Percentiles rank a stretch among this genome's conserved stretches.
Evolutionary conservation across 2,888 invertebrate genomes (phyloP).

Genomic region (Smittia aterrima): DNA sequence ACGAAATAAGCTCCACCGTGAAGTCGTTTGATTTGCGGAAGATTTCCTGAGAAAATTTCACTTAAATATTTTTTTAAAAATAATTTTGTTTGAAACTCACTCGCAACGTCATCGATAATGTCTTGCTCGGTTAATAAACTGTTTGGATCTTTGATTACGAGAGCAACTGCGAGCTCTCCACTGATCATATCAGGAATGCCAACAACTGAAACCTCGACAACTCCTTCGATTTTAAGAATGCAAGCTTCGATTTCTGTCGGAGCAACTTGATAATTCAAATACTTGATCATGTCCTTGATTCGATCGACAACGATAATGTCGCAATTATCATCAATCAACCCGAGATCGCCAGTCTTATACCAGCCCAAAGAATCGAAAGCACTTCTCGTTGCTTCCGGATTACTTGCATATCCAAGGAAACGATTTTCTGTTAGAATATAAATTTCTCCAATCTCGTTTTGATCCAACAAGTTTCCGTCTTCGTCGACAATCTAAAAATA

Average conservation of each 20-base stretch:
- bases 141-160: not conserved
- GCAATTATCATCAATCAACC: not conserved
- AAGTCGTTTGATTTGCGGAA: conserved; percentile 37
- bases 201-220: not conserved
- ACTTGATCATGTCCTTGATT: not conserved
- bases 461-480: conserved; percentile 46
- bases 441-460: conserved; percentile 42
- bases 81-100: no score
- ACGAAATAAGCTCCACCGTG: conserved; percentile 40
- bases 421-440: not conserved
- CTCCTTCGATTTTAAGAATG: not conserved
- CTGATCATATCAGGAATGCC: not conserved
- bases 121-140: not conserved
- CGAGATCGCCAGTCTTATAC: not conserved
- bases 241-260: not conserved
- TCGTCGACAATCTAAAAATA: conserved; percentile 46
- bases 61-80: no score
- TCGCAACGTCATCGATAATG: conserved; percentile 3
- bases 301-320: not conserved
- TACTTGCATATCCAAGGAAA: not conserved
- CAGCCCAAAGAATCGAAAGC: conserved; percentile 43
- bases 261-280: not conserved
- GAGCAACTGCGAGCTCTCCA: not conserved
- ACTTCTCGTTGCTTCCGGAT: not conserved
- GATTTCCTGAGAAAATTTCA: not conserved